Percentiles rank a stretch among this genome's conserved stretches.
These are phyloP conservation scores for Cynoglossus semilaevis DNA, from an alignment of 2,113 vertebrate genomes.

Conservation along the genomic window DNA sequence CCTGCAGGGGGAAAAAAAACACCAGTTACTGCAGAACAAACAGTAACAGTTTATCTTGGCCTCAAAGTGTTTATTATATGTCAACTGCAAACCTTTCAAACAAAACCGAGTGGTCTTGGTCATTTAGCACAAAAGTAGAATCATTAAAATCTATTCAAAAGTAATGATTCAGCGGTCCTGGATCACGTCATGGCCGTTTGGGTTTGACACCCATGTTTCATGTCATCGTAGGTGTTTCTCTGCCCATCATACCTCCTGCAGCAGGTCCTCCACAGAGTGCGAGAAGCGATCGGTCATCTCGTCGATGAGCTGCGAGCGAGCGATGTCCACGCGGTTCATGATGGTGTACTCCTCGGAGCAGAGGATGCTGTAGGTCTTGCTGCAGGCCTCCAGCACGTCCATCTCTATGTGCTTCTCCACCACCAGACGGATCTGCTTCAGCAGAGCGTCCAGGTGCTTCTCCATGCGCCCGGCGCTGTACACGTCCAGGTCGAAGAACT, in stretches of 20 bases:
- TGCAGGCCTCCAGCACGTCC: slow-evolving; percentile 97
- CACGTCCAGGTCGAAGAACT: slow-evolving; percentile 96
- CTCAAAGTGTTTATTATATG: neutral
- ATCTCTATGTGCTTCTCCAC: slow-evolving; percentile 97
- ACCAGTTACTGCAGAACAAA: neutral
- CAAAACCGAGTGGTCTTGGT: too few relatives aligned
- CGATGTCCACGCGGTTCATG: slow-evolving; percentile 98
- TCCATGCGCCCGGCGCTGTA: slow-evolving; percentile 99
- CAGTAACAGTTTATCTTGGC: neutral
- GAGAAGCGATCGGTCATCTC: slow-evolving; percentile 94
- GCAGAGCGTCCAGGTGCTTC: slow-evolving; percentile 95
- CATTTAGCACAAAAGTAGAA: too few relatives aligned
- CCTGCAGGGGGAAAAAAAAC: slow-evolving; percentile 75
- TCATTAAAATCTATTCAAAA: too few relatives aligned
- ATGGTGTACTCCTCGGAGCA: slow-evolving; percentile 99
- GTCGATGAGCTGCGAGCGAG: slow-evolving; percentile 96
- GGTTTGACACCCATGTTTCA: neutral
- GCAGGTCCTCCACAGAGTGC: slow-evolving; percentile 94
- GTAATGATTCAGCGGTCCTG: too few relatives aligned
- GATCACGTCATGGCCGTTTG: too few relatives aligned
- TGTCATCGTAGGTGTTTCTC: neutral
- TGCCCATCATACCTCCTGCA: slow-evolving; percentile 85
- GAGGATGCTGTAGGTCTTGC: slow-evolving; percentile 98
- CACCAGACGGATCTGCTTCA: slow-evolving; percentile 97
- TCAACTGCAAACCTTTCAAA: too few relatives aligned